Evolutionary conservation across 2,113 vertebrate species (phyloP).

Genomic region (Colius striatus): DNA sequence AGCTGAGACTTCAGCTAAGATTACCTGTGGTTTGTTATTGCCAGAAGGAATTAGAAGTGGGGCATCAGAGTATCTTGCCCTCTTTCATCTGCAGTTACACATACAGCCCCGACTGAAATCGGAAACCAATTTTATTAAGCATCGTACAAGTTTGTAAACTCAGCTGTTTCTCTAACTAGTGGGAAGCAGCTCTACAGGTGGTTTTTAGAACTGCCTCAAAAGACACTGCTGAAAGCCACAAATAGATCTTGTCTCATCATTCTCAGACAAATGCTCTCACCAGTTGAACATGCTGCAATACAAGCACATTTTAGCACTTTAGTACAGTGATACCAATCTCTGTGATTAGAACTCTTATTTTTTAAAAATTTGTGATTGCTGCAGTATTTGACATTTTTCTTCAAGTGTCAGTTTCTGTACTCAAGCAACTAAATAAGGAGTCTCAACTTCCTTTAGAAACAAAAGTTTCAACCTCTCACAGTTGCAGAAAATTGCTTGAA

Average conservation of each 20-base stretch:
- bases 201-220: not conserved
- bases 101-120: not conserved
- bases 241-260: not conserved
- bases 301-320: not conserved
- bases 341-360: not conserved
- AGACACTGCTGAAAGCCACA: not conserved
- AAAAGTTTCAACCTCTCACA: not conserved
- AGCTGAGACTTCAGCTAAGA: not conserved
- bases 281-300: conserved; percentile 5
- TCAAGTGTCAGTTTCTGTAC: not conserved
- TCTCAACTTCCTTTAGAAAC: not conserved
- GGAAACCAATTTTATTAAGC: not conserved
- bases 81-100: not conserved
- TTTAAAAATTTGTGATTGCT: not conserved
- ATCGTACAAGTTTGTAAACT: not conserved
- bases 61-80: not conserved
- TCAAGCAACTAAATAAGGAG: not conserved
- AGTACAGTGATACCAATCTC: not conserved
- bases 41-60: not conserved
- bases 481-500: not conserved
- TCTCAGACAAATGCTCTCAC: not conserved
- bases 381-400: not conserved
- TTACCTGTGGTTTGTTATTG: not conserved
- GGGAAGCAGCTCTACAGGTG: not conserved
- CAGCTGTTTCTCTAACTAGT: not conserved